These are phyloP conservation scores for Crypturellus undulatus DNA, from an alignment of 2,113 vertebrate genomes.

Conservation along the genomic window DNA sequence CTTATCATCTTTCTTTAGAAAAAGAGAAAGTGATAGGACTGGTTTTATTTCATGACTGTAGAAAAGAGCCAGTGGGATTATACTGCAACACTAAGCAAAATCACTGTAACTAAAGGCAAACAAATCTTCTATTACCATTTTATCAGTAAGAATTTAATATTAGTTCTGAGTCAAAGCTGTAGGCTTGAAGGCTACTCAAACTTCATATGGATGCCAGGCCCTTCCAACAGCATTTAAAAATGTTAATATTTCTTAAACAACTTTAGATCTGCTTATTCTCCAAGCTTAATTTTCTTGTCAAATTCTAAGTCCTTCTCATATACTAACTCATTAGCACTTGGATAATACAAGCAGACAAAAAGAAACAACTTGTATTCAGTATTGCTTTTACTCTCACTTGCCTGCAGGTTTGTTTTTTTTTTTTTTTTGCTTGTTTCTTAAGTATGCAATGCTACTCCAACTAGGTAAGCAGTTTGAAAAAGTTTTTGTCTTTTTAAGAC, in stretches of 20 bases:
- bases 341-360: not conserved
- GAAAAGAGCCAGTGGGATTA: not conserved
- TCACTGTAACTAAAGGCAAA: not conserved
- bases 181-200: not conserved
- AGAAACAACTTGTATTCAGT: not conserved
- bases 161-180: not conserved
- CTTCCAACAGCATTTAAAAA: not conserved
- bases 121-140: not conserved
- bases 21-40: not conserved
- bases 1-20: not conserved
- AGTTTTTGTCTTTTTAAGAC: not conserved
- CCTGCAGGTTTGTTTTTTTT: too few relatives aligned
- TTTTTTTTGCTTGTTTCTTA: not conserved
- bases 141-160: not conserved
- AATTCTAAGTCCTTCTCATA: not conserved
- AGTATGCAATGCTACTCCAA: not conserved
- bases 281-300: not conserved
- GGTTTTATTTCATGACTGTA: not conserved
- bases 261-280: not conserved
- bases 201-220: not conserved
- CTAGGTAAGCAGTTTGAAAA: not conserved
- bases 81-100: not conserved
- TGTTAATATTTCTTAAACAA: not conserved
- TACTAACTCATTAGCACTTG: not conserved
- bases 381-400: not conserved